These are phyloP conservation scores for Epizoanthus stellaris DNA, from an alignment of 92 coral and sea anemone genomes.

Conservation along the genomic window DNA sequence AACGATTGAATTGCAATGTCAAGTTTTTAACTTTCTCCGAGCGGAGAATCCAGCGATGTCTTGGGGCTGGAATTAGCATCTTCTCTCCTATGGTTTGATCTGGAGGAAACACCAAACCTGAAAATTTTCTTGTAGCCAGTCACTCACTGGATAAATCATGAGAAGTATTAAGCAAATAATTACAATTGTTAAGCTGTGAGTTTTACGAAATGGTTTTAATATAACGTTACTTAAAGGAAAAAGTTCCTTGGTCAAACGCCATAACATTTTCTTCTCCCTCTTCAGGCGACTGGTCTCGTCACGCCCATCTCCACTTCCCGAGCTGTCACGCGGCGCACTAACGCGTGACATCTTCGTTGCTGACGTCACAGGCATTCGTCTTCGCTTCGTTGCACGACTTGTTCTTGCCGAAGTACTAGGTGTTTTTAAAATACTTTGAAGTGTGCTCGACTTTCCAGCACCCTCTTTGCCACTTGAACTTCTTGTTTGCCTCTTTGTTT, in stretches of 20 bases:
- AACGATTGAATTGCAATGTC: slow-evolving; percentile 40
- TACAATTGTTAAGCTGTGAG: neutral
- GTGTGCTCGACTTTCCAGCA: neutral
- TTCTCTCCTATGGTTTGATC: neutral
- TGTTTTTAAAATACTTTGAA: too few relatives aligned
- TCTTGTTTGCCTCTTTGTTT: slow-evolving; percentile 20
- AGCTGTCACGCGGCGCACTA: neutral
- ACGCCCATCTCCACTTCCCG: neutral
- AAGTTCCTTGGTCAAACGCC: slow-evolving; percentile 37
- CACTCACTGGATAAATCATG: slow-evolving; percentile 9
- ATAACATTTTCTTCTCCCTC: slow-evolving; percentile 4
- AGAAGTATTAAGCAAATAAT: slow-evolving; percentile 8
- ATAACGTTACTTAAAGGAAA: slow-evolving; percentile 25
- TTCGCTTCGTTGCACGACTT: neutral
- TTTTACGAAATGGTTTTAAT: slow-evolving; percentile 39
- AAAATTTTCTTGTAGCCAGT: slow-evolving; percentile 16
- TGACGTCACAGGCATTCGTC: neutral
- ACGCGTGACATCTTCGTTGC: neutral
- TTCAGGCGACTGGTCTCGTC: neutral
- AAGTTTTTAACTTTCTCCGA: slow-evolving; percentile 54
- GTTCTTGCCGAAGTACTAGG: too few relatives aligned
- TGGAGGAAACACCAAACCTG: neutral
- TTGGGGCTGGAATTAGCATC: slow-evolving; percentile 61
- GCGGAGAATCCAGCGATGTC: slow-evolving; percentile 73
- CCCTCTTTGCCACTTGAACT: slow-evolving; percentile 3